Conservation (phyloP, 2,888 invertebrate species). For the Augiades crinisus region DNA sequence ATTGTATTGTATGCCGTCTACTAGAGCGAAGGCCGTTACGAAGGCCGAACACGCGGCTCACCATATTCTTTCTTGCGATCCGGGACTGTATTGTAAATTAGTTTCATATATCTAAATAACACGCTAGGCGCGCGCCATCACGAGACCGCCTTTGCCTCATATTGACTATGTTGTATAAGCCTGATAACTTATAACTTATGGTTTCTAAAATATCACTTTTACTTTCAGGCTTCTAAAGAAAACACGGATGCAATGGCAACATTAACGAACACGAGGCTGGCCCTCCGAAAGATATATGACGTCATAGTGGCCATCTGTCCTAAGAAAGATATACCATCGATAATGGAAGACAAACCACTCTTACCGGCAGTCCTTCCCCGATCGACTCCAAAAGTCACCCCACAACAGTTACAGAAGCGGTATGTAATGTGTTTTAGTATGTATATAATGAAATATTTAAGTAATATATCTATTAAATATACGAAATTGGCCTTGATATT, state of each 20-base stretch:
- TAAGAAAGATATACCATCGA: constrained; percentile 75
- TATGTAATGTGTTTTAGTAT: constrained; percentile 46
- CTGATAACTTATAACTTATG: no score
- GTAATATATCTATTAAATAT: constrained; percentile 5
- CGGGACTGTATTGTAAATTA: no score
- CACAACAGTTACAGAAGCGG: constrained; percentile 72
- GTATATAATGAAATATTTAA: constrained; percentile 13
- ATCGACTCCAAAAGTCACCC: constrained; percentile 69
- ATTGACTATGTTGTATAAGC: no score
- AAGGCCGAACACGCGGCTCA: no score
- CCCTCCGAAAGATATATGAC: constrained; percentile 83
- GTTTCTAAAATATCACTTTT: no score
- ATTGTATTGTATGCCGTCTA: no score
- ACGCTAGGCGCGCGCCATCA: no score
- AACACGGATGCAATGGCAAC: constrained; percentile 84
- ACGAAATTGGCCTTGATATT: background rate
- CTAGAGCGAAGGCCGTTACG: no score
- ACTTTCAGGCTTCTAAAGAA: constrained; percentile 59
- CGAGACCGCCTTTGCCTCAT: no score
- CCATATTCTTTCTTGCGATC: no score
- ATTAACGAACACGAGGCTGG: constrained; percentile 81
- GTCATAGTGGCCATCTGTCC: constrained; percentile 83
- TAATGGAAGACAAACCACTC: constrained; percentile 75
- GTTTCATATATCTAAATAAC: no score
- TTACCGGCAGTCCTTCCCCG: constrained; percentile 55